These are phyloP conservation scores for Cheilosia variabilis DNA, from an alignment of 2,888 invertebrate species.

Conservation along the genomic window DNA sequence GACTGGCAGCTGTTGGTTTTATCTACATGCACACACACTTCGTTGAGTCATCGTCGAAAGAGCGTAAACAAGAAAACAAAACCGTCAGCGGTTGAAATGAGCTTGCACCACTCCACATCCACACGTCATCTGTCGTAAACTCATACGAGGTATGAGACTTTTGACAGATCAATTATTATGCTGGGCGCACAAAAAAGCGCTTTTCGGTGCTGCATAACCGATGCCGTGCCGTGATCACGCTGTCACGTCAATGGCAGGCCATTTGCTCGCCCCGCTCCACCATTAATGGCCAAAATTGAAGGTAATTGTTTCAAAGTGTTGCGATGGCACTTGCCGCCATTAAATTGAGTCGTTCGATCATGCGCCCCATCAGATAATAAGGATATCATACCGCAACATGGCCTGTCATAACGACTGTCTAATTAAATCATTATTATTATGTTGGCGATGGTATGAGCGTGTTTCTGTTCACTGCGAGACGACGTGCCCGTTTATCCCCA, in stretches of 20 bases:
- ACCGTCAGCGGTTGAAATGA: constrained; percentile 66
- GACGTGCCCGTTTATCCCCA: constrained; percentile 18
- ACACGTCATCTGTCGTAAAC: constrained; percentile 74
- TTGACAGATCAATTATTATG: constrained; percentile 76
- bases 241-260: constrained; percentile 72
- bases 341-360: constrained; percentile 72
- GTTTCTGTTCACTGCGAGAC: constrained; percentile 11
- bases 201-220: constrained; percentile 24
- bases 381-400: constrained; percentile 69
- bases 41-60: constrained; percentile 44
- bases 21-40: constrained; percentile 28
- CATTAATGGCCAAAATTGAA: constrained; percentile 69
- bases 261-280: constrained; percentile 61
- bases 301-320: constrained; percentile 72
- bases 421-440: constrained; percentile 70
- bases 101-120: constrained; percentile 64
- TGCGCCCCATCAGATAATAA: constrained; percentile 58
- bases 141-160: constrained; percentile 57
- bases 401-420: constrained; percentile 71
- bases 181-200: constrained; percentile 40
- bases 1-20: constrained; percentile 70
- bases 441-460: constrained; percentile 5
- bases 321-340: constrained; percentile 67
- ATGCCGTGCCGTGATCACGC: constrained; percentile 59
- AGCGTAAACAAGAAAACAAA: constrained; percentile 31